phyloP scores from a whole-genome alignment of 2,113 vertebrate genomes.

The Periophthalmodon schlosseri region DNA sequence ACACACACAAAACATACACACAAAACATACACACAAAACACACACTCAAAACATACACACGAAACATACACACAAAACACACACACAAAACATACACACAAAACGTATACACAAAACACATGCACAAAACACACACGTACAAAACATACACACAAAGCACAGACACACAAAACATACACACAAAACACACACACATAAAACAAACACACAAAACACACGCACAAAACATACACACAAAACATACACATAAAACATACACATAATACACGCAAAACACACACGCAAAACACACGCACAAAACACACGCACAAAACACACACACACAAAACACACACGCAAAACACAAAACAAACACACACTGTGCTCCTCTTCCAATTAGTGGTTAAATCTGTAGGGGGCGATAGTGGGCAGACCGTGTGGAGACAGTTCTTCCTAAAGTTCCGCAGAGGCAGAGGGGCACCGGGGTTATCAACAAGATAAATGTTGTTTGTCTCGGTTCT shows the following conservation, averaged over 20 bases:
- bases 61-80: too few species aligned
- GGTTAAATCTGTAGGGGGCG: constrained; percentile 4
- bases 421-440: constrained; percentile 32
- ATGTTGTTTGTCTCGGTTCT: constrained; percentile 52
- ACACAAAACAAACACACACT: background rate
- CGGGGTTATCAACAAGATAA: constrained; percentile 47
- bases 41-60: too few species aligned
- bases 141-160: too few species aligned
- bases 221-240: too few species aligned
- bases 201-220: too few species aligned
- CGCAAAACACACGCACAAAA: background rate
- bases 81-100: too few species aligned
- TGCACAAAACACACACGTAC: too few species aligned
- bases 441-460: constrained; percentile 18
- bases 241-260: background rate
- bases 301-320: background rate
- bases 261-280: background rate
- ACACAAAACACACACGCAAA: background rate
- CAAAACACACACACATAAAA: too few species aligned
- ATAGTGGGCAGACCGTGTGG: constrained; percentile 10
- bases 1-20: too few species aligned
- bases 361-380: background rate
- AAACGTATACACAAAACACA: too few species aligned
- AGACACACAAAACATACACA: too few species aligned
- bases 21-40: too few species aligned